phyloP scores from a whole-genome alignment of 1,140 invertebrate species.

The Monochamus saltuarius region DNA sequence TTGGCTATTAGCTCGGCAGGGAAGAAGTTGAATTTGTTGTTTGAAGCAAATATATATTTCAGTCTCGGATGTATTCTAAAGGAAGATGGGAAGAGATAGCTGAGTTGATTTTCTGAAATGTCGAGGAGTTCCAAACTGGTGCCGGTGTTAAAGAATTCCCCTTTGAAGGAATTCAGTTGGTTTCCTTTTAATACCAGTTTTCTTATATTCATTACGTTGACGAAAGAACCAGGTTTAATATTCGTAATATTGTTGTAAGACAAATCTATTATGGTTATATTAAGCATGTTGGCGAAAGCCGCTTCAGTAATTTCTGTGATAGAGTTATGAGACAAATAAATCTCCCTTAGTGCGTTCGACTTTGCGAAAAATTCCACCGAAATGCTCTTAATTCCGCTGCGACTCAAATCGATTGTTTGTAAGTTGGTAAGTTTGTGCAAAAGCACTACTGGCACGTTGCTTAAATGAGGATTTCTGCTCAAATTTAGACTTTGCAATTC shows the following conservation, averaged over 20 bases:
- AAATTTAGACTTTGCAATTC: conserved; percentile 74
- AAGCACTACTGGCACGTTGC: conserved; percentile 58
- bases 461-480: conserved; percentile 72
- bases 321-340: conserved; percentile 67
- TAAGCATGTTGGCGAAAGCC: conserved; percentile 70
- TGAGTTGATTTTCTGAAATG: conserved; percentile 73
- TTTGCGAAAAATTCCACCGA: conserved; percentile 71
- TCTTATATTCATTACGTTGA: conserved; percentile 68
- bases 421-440: conserved; percentile 64
- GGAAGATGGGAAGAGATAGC: conserved; percentile 76
- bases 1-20: conserved; percentile 76
- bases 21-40: conserved; percentile 80
- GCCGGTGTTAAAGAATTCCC: conserved; percentile 73
- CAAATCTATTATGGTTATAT: conserved; percentile 70
- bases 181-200: conserved; percentile 69
- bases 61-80: conserved; percentile 79
- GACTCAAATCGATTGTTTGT: conserved; percentile 70
- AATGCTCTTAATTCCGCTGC: conserved; percentile 69
- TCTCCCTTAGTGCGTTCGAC: conserved; percentile 62
- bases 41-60: conserved; percentile 64
- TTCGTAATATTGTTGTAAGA: conserved; percentile 75
- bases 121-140: conserved; percentile 72
- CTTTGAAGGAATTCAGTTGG: conserved; percentile 73
- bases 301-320: conserved; percentile 71
- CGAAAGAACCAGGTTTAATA: conserved; percentile 69